phyloP scores from a whole-genome alignment of 2,888 invertebrate genomes.

The Aleiodes alternator region DNA sequence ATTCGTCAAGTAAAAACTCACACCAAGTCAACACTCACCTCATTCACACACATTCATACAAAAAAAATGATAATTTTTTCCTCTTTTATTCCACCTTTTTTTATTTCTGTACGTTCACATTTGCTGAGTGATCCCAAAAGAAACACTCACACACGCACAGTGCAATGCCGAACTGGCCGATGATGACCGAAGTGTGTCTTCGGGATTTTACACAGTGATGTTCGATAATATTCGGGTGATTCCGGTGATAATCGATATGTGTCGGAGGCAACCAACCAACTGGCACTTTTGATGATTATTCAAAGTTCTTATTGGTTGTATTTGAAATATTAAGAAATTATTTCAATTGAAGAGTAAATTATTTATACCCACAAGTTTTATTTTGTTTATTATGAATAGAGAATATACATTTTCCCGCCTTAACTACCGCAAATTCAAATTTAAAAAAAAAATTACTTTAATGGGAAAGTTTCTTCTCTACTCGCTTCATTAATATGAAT shows the following conservation, averaged over 20 bases:
- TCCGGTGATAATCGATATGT: conserved; percentile 69
- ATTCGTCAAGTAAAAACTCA: conserved; percentile 9
- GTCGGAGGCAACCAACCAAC: conserved; percentile 37
- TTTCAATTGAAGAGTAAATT: no score
- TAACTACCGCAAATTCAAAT: no score
- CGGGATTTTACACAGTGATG: not conserved
- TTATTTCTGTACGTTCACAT: not conserved
- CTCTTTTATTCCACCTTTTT: not conserved
- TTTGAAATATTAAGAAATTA: no score
- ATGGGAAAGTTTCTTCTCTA: not conserved
- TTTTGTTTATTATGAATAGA: no score
- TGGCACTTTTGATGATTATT: no score
- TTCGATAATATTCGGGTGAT: conserved; percentile 59
- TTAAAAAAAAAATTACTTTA: no score
- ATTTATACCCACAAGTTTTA: no score
- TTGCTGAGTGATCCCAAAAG: not conserved
- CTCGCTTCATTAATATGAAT: not conserved
- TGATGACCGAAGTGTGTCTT: not conserved
- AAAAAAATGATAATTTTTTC: no score
- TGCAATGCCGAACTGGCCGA: no score
- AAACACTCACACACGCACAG: not conserved
- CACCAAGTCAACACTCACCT: not conserved
- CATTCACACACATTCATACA: conserved; percentile 27
- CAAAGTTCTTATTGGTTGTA: not conserved
- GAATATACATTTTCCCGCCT: no score